A percentile compares a stretch with the other conserved stretches of the same genome.
phyloP scores from a whole-genome alignment of 2,113 vertebrate species.

The Heterochromis multidens region DNA sequence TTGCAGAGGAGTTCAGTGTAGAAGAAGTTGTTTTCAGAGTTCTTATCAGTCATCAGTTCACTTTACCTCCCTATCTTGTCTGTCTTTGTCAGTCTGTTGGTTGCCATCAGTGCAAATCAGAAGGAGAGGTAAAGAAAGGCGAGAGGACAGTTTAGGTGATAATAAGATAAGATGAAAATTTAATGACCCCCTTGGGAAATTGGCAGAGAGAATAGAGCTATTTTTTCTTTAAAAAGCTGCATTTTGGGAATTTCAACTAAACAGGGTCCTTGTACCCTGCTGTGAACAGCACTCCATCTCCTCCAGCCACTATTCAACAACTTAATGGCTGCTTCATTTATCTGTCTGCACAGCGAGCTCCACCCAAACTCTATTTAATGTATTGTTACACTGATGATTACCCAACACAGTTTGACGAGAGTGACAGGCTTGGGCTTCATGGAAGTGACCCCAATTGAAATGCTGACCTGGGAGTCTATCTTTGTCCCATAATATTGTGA shows the following conservation, averaged over 20 bases:
- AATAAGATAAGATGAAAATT: background rate
- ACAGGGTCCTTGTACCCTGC: background rate
- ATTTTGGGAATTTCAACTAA: background rate
- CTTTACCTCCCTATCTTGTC: background rate
- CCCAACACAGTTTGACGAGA: background rate
- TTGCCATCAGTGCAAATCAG: background rate
- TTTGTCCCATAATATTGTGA: background rate
- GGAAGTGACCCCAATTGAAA: background rate
- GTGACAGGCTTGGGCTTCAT: background rate
- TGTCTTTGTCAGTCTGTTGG: background rate
- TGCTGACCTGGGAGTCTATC: background rate
- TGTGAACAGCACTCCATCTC: background rate
- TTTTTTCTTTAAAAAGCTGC: background rate
- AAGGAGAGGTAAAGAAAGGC: background rate
- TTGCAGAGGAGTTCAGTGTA: background rate
- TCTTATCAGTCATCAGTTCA: background rate
- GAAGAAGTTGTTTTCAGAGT: background rate
- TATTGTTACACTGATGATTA: background rate
- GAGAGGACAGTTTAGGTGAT: background rate
- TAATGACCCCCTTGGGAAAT: background rate
- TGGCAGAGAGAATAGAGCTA: background rate
- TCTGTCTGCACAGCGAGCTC: background rate
- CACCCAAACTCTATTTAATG: background rate
- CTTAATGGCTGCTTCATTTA: background rate
- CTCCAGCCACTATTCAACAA: background rate